Base-by-base conservation (phyloP, 2,797 vertebrate genomes). In the Trachops cirrhosus region DNA sequence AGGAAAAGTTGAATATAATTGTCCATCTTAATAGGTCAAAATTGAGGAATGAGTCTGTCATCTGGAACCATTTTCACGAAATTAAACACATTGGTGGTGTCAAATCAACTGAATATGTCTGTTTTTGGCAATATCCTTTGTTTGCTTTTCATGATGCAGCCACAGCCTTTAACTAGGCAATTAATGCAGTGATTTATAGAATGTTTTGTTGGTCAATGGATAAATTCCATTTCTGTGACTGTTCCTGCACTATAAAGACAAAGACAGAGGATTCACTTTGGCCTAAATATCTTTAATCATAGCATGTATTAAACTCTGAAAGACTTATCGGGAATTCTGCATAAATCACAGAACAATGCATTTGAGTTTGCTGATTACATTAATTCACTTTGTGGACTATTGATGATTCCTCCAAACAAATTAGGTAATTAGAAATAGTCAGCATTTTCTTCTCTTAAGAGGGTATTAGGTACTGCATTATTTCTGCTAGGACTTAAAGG, bases 111-210 rank as follows among this genome's bases (percentile, higher is more conserved):
- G 18, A 95, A 77, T 46, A 15, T 1, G 9, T 57, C 79, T 83
- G 87, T 79, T 91, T 89, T 88, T 64, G 67, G 71, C 75, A 94
- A 32, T 22, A 32, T 85, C 16, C 32, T 21, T 86, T 80, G 15
- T 92, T 87, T 75, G 48, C 59, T 94, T 85, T 78, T 80, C 24
- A 41, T 95, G 83, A 82, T 67, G 48, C 1, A 59, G 68, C 16
- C 62, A 85, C 41, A 89, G 41, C 62, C 75, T 87, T 92, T 94
- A 92, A 92, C 62, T 95, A 85, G 68, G 67, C 79, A 95, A 91
- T 90, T 97, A 95, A 86, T 73, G 21, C 39, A 37, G 50, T 96
- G 93, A 97, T 96, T 97, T 96, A 97, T 93, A 94, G 92, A 87
- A 86, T 70, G 77, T 68, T 97, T 89, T 54, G 39, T 95, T 89